Evolutionary conservation across 2,797 vertebrate species (phyloP).

Genomic region (Platyrinchus mystaceus): DNA sequence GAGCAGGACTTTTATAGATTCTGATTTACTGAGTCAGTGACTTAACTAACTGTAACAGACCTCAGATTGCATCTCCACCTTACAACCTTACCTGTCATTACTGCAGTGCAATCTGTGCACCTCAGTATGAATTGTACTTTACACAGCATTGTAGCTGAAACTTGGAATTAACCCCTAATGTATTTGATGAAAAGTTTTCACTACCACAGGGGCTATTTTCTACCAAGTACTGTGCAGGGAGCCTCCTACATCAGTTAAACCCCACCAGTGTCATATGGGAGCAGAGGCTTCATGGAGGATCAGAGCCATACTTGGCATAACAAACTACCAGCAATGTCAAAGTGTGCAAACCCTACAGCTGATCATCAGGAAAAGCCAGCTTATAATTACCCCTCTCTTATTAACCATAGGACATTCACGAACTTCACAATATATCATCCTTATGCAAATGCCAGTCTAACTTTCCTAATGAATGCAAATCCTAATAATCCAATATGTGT

Average conservation of each 20-base stretch:
- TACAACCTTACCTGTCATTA: background rate
- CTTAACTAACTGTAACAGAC: background rate
- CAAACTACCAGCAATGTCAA: background rate
- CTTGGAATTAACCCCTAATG: background rate
- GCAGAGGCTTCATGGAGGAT: background rate
- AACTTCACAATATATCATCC: background rate
- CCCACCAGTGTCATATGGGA: background rate
- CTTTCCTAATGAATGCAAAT: conserved; percentile 28
- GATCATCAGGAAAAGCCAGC: background rate
- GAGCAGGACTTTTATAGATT: background rate
- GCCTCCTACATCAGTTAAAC: background rate
- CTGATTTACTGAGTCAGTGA: background rate
- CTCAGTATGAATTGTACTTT: background rate
- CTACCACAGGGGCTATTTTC: background rate
- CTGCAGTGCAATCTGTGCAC: background rate
- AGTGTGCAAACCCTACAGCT: background rate
- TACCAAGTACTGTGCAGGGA: background rate
- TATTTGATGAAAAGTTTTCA: background rate
- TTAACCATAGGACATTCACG: background rate
- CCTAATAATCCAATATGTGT: conserved; percentile 13
- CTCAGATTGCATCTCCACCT: background rate
- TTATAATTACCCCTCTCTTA: background rate
- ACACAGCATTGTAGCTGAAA: background rate
- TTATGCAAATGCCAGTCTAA: background rate
- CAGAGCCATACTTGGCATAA: background rate